A percentile compares a stretch with the other conserved stretches of the same genome.
Evolutionary conservation across 2,888 invertebrate genomes (phyloP).

Genomic region (Cheilosia urbana): DNA sequence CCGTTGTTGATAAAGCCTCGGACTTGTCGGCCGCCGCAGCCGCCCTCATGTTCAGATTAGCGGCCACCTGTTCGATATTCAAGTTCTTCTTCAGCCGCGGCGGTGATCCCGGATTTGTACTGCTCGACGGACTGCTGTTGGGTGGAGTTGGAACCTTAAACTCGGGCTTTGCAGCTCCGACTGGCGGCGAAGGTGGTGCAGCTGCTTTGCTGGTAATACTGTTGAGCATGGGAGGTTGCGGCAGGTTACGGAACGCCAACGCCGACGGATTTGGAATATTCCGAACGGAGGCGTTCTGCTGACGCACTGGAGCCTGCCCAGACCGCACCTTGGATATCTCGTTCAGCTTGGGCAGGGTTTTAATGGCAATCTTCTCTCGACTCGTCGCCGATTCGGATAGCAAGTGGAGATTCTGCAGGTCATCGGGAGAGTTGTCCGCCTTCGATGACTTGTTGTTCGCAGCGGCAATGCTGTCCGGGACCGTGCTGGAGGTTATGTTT

Average conservation of each 20-base stretch:
- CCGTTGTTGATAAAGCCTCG: conserved; percentile 78
- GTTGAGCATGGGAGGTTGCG: conserved; percentile 77
- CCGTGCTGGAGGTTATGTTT: conserved; percentile 80
- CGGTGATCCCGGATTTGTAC: conserved; percentile 66
- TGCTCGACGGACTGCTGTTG: conserved; percentile 55
- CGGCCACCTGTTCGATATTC: conserved; percentile 83
- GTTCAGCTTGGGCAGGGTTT: conserved; percentile 76
- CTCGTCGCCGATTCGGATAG: conserved; percentile 83
- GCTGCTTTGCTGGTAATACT: conserved; percentile 58
- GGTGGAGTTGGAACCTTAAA: conserved; percentile 60
- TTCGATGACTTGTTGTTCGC: conserved; percentile 55
- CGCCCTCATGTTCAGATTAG: conserved; percentile 82
- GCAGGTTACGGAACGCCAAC: conserved; percentile 85
- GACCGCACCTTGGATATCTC: conserved; percentile 68
- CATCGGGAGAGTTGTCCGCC: conserved; percentile 77
- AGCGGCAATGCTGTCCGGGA: conserved; percentile 50
- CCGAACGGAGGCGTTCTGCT: conserved; percentile 86
- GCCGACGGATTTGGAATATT: conserved; percentile 88
- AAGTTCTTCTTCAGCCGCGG: conserved; percentile 80
- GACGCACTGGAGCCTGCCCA: conserved; percentile 80
- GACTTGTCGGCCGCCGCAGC: conserved; percentile 79
- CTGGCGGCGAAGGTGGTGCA: conserved; percentile 71
- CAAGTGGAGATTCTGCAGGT: conserved; percentile 86
- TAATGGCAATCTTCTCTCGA: conserved; percentile 82
- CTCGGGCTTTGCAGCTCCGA: conserved; percentile 40